These are phyloP conservation scores for Paradoxurus hermaphroditus DNA, from an alignment of 2,113 vertebrate genomes.

Conservation along the genomic window DNA sequence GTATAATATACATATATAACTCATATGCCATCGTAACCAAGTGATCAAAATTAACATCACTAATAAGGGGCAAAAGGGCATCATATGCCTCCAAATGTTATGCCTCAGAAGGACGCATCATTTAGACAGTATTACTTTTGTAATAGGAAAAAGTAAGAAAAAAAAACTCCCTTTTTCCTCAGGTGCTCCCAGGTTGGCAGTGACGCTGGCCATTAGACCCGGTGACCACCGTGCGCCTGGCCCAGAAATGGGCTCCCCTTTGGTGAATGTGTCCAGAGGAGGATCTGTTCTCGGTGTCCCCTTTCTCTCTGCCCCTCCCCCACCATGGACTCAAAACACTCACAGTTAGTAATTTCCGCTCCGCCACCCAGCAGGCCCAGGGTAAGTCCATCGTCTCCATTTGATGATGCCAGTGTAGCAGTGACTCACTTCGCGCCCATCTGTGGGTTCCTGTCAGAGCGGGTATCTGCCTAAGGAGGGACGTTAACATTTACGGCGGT, in stretches of 20 bases:
- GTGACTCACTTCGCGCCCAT: neutral
- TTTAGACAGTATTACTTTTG: neutral
- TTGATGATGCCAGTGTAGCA: neutral
- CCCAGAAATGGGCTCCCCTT: accelerated
- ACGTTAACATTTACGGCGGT: neutral
- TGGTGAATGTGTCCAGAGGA: neutral
- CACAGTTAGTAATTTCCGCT: neutral
- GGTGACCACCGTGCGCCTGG: neutral
- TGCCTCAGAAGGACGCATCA: neutral
- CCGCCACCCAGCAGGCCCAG: neutral
- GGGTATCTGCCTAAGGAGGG: neutral
- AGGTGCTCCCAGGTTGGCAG: neutral
- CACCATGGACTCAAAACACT: neutral
- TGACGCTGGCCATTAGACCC: neutral
- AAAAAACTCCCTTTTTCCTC: neutral
- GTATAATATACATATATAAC: neutral
- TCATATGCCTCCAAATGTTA: neutral
- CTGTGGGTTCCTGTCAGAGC: slow-evolving; percentile 23
- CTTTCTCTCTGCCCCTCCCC: neutral
- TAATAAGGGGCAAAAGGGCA: neutral
- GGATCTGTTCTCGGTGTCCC: neutral
- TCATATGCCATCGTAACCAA: neutral
- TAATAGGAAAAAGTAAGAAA: neutral
- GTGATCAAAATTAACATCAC: neutral
- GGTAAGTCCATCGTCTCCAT: neutral